Evolutionary conservation across 2,113 vertebrate genomes (phyloP).

Genomic region (Elgaria multicarinata): DNA sequence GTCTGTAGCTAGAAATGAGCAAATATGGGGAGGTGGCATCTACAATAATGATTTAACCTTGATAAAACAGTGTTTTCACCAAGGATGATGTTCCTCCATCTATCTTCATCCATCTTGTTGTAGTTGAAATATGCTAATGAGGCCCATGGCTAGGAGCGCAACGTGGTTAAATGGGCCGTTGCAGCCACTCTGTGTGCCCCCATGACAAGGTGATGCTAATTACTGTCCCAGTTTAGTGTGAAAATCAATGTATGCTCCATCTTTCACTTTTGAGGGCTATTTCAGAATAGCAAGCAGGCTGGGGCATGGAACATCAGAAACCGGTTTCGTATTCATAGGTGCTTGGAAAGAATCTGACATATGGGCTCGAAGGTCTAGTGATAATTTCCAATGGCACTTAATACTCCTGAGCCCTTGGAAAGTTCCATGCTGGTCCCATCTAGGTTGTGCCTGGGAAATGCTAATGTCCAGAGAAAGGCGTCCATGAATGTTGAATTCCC

Average conservation of each 20-base stretch:
- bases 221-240: constrained; percentile 75
- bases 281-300: neutral
- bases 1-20: constrained; percentile 70
- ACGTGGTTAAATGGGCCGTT: constrained; percentile 90
- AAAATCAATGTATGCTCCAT: neutral
- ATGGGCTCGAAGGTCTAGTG: neutral
- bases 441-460: neutral
- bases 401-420: neutral
- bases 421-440: neutral
- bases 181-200: constrained; percentile 82
- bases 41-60: constrained; percentile 89
- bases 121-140: constrained; percentile 89
- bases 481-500: neutral
- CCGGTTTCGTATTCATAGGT: neutral
- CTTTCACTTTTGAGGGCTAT: neutral
- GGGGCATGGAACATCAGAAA: neutral
- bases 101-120: constrained; percentile 89
- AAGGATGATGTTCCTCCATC: constrained; percentile 89
- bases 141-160: constrained; percentile 78
- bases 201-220: constrained; percentile 76
- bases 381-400: neutral
- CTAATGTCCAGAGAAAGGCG: neutral
- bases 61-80: constrained; percentile 92
- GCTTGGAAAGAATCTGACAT: neutral
- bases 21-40: constrained; percentile 82